Conservation (phyloP, 2,113 vertebrate species). For the Campylomormyrus tamandua region DNA sequence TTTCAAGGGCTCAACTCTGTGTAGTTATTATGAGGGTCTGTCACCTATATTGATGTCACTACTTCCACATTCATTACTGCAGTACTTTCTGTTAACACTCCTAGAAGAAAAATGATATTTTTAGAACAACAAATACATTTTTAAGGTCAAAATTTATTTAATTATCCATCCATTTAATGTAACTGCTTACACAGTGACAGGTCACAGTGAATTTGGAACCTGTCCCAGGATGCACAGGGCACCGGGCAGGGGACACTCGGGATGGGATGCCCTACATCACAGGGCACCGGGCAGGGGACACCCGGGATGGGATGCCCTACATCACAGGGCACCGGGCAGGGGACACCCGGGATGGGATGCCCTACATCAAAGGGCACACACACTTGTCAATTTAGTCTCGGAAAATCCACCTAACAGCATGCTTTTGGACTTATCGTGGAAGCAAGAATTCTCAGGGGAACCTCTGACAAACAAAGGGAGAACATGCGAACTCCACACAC, state of each 20-base stretch:
- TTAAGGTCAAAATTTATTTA: neutral
- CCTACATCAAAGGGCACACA: neutral
- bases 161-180: neutral
- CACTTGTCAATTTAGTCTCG: neutral
- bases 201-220: neutral
- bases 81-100: neutral
- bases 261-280: too few species aligned
- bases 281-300: neutral
- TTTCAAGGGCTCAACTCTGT: constrained; percentile 19
- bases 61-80: constrained; percentile 1
- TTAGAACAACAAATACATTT: constrained; percentile 8
- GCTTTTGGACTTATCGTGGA: neutral
- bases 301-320: too few species aligned
- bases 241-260: too few species aligned
- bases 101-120: neutral
- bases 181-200: neutral
- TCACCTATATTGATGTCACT: constrained; percentile 10
- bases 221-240: neutral
- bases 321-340: too few species aligned
- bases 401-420: neutral
- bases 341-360: too few species aligned
- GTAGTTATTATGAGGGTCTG: constrained; percentile 15
- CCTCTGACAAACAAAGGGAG: neutral
- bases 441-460: neutral
- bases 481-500: neutral